Base-by-base conservation (phyloP, 2,888 invertebrate genomes). In the Mesorhabditis belari region DNA sequence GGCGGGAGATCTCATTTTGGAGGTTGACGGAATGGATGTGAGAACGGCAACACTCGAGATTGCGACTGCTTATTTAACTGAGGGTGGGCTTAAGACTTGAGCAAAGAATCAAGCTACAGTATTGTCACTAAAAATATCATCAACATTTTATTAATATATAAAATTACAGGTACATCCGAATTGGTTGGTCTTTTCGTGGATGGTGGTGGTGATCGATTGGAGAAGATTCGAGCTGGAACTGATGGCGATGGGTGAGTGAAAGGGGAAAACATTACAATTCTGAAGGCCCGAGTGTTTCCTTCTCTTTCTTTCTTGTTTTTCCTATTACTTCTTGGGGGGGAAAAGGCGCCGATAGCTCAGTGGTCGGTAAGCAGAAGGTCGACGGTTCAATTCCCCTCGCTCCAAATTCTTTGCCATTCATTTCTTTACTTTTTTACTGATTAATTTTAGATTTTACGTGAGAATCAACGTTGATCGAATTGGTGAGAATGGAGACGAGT, bases 391-490 rank as follows among this genome's bases (percentile, higher is more conserved):
- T n/a, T n/a, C n/a, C n/a, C n/a, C n/a, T n/a, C n/a, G n/a, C n/a
- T n/a, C n/a, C n/a, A n/a, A n/a, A n/a, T n/a, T n/a, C n/a, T n/a
- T n/a, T n/a, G n/a, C n/a, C n/a, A n/a, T n/a, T n/a, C n/a, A n/a
- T n/a, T n/a, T n/a, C n/a, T n/a, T n/a, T n/a, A n/a, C n/a, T n/a
- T n/a, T n/a, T n/a, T n/a, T n/a, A n/a, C n/a, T n/a, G n/a, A n/a
- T n/a, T n/a, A n/a, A n/a, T 35, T 35, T 35, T 83, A 91, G 92
- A 70, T 89, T 96, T 81, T 95, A 92, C 84, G 90, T 95, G 58
- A 88, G 93, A 69, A 91, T 92, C 27, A 89, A 93, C 77, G 93
- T 94, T 84, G 94, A 95, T 83, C 81, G 83, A 50, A 75, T 80
- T 21, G 87, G 91, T 44, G 88, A 89, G 60, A 79, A 70, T 27